Evolutionary conservation across 1,140 invertebrate genomes (phyloP), one percentile per base, ranked within the genome.

Genomic region (Notospermus geniculatus): DNA sequence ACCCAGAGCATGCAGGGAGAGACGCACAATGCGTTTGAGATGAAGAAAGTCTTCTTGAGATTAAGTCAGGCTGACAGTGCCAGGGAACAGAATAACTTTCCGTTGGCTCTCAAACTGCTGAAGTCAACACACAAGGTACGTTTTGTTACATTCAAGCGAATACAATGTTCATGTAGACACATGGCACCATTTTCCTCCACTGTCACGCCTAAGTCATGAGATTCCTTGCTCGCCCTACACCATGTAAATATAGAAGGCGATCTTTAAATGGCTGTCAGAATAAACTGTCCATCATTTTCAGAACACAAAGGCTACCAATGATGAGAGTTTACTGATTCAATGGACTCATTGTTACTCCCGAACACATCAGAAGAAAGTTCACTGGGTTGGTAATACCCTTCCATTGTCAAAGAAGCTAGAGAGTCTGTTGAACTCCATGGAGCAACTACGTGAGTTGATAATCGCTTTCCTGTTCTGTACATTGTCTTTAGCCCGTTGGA

Each of bases 261-360:
- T n/a, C n/a, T n/a, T n/a, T n/a, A n/a, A 36, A 36, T 36, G 5
- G 15, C 15, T 36, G 32, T 36, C 4, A 7, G 4, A 4, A 36
- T 36, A 4, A 36, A 7, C 32, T 7, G 25, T 59, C 23, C 62
- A 63, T 32, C 28, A 60, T 54, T 52, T 58, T 2, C 52, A 77
- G 72, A 60, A 62, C 53, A 71, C 68, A 60, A 70, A 75, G 57
- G 39, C 60, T 17, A 52, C 56, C 25, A 63, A 45, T 32, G 65
- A 66, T 56, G 64, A 60, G n/a, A 25, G 22, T 1, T 46, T 68
- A 41, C 41, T 68, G 55, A 54, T 76, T 45, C 57, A 66, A 27
- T 80, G 78, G 78, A 69, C 60, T 39, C 74, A 76, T 53, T 54
- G 76, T 27, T 80, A 78, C 64, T 67, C 76, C 19, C 64, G 61